These are phyloP conservation scores for Drosophila birchii DNA, from an alignment of 2,888 invertebrate genomes.

Conservation along the genomic window DNA sequence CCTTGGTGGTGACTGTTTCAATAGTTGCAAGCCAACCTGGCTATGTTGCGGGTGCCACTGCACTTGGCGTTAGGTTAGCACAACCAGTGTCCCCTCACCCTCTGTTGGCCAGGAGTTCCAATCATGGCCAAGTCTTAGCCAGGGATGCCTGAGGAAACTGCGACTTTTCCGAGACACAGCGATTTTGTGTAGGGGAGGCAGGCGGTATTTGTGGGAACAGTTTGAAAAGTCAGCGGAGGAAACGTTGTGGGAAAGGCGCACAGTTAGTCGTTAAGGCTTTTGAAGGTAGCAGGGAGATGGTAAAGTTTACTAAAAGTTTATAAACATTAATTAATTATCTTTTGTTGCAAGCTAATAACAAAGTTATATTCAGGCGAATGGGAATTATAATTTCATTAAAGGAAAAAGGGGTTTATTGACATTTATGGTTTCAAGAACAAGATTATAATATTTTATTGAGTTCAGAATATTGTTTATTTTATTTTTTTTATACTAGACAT, in stretches of 20 bases:
- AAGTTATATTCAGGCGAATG: background rate
- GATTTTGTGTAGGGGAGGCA: background rate
- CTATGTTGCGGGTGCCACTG: slow-evolving; percentile 66
- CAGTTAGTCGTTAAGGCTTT: slow-evolving; percentile 9
- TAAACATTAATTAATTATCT: slow-evolving; percentile 30
- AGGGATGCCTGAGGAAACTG: slow-evolving; percentile 39
- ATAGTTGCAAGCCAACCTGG: slow-evolving; percentile 53
- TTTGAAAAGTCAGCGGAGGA: slow-evolving; percentile 29
- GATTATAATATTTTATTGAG: too few relatives aligned
- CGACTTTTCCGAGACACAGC: slow-evolving; percentile 16
- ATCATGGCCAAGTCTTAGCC: slow-evolving; percentile 35
- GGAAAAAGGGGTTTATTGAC: background rate
- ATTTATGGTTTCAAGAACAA: background rate
- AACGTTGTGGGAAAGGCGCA: slow-evolving; percentile 36
- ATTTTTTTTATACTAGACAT: too few relatives aligned
- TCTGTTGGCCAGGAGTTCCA: slow-evolving; percentile 7
- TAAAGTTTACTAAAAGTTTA: slow-evolving; percentile 22
- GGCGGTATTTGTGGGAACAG: slow-evolving; percentile 33
- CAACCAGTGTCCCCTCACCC: slow-evolving; percentile 10
- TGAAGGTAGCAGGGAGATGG: slow-evolving; percentile 1
- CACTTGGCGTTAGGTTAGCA: slow-evolving; percentile 31
- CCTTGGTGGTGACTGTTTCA: slow-evolving; percentile 25
- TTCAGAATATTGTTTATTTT: too few relatives aligned
- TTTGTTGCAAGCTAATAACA: background rate
- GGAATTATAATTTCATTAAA: background rate